Base-by-base conservation (phyloP, 2,113 vertebrate genomes). In the Erythrolamprus reginae region DNA sequence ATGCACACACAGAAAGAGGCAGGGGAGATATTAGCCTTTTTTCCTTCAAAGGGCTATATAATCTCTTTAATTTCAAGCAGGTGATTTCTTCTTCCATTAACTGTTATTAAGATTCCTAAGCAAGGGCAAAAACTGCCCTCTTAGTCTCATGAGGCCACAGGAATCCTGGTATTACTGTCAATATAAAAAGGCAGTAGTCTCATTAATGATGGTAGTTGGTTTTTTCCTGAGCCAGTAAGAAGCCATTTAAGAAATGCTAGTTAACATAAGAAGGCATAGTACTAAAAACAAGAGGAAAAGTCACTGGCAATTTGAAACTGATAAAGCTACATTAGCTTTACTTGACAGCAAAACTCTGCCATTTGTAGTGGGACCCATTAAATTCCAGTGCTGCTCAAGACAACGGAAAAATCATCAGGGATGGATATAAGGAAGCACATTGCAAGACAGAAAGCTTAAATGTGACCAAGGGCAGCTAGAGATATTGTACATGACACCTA, bases 181-280 rank as follows among this genome's bases (percentile, higher is more conserved):
- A 17, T 87, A 65, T 89, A 85, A 95, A 95, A 91, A 93, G 90
- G 38, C 77, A 85, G 89, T 91, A 92, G 24, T 87, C 83, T n/a
- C 28, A 21, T 56, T 15, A 89, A 3, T 1, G 0, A 23, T 2
- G 24, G 23, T 45, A 5, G 85, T 51, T 86, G 45, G 45, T 50
- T 93, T 90, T 92, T 82, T 52, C 51, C 85, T 0, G 2, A n/a
- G 19, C 26, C 92, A 70, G 58, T 55, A 23, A 94, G 92, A 53
- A 56, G 9, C 45, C 17, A 50, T 90, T 93, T 92, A 93, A 91
- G 86, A 94, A 94, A 93, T 13, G 89, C 1, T 91, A 82, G 19
- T 70, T 89, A 52, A 94, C 93, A 95, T 33, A 61, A 50, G 56
- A 4, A 47, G 82, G 52, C 33, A 42, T 17, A 12, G 21, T 50